Base-by-base conservation (phyloP, 92 coral and sea anemone genomes). In the Epizoanthus ramosus region DNA sequence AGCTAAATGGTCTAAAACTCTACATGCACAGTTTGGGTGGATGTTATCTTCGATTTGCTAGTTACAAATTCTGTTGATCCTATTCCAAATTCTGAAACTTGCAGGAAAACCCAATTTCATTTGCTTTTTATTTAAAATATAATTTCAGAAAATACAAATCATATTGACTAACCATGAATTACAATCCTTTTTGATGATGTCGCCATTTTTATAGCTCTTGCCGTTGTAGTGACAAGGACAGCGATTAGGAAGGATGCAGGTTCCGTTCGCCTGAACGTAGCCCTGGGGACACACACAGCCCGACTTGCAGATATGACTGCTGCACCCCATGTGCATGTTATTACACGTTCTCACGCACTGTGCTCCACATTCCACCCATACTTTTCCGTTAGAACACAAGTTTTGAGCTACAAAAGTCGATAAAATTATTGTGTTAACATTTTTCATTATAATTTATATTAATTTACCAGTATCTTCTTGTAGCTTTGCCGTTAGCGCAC, bases 181-280 rank as follows among this genome's bases (percentile, higher is more conserved):
- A 53, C 95, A 92, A 28, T 92, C 91, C 53, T 88, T 88, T 75
- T 80, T 87, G 59, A 86, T 87, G 80, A 84, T 86, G 73, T 92
- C 95, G 31, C 93, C 93, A 45, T 73, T 57, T 59, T 85, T 89
- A 80, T 92, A 92, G 41, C 95, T 92, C 79, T 86, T 87, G 1
- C 95, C 93, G 37, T 88, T 90, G 63, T 86, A 88, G 56, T 92
- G 93, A 68, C 95, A 92, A 2, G 95, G 95, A 33, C 95, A 92
- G 1, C 41, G 84, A 15, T 73, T 84, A 10, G 91, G 80, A 8
- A 22, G 57, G 37, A 92, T 79, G 61, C 95, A 92, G 8, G 77
- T 33, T 45, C 95, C 93, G 33, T 87, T 81, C 13, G 89, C 89
- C 57, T 80, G 87, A 4, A 92, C 95, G 45, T 41, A 79, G 28